These are phyloP conservation scores for Ispidina picta DNA, from an alignment of 2,797 vertebrate species.

Conservation along the genomic window DNA sequence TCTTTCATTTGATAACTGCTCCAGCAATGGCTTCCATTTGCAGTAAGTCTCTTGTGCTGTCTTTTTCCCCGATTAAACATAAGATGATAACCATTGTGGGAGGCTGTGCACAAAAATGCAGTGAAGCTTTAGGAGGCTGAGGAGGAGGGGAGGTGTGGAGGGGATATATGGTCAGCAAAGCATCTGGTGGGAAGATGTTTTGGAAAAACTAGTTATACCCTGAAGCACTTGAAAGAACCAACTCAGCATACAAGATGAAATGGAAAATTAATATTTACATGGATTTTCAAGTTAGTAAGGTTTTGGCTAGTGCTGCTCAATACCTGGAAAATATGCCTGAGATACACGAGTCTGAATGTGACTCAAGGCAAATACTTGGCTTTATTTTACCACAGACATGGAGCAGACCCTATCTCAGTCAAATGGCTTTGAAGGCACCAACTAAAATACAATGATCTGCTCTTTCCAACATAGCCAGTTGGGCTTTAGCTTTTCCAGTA, in stretches of 20 bases:
- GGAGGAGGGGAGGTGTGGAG: background rate
- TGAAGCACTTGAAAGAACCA: conserved; percentile 6
- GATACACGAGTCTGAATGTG: background rate
- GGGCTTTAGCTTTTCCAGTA: background rate
- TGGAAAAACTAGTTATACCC: conserved; percentile 37
- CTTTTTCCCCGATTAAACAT: conserved; percentile 37
- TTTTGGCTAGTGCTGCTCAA: background rate
- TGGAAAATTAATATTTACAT: conserved; percentile 54
- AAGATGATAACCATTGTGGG: conserved; percentile 43
- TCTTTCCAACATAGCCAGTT: rapidly evolving
- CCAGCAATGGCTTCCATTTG: conserved; percentile 61
- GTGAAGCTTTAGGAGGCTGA: background rate
- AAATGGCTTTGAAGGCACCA: background rate
- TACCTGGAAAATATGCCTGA: background rate
- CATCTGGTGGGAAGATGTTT: background rate
- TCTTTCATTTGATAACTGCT: conserved; percentile 68
- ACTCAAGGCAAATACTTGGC: background rate
- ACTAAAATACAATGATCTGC: background rate
- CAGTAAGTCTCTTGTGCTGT: conserved; percentile 52
- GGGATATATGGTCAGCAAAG: background rate
- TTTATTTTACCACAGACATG: background rate
- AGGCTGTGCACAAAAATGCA: background rate
- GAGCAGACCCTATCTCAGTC: background rate
- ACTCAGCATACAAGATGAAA: background rate
- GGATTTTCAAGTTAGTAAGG: background rate